These are phyloP conservation scores for Pleuronectes platessa DNA, from an alignment of 2,113 vertebrate genomes.

Conservation along the genomic window DNA sequence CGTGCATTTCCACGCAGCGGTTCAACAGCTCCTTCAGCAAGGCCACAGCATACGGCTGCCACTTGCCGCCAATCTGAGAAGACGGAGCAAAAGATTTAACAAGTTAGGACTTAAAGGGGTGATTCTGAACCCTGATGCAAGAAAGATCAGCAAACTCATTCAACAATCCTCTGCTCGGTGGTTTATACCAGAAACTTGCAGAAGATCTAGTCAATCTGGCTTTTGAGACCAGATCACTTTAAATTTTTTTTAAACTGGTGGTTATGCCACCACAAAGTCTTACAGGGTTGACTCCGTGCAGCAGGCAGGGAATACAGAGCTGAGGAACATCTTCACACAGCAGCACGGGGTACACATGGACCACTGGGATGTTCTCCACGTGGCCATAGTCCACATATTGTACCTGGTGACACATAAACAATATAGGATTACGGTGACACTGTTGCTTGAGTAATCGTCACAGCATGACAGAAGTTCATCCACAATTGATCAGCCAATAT, in stretches of 20 bases:
- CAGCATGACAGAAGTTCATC: no score
- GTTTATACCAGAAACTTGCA: no score
- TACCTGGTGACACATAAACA: slow-evolving; percentile 76
- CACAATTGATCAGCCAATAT: no score
- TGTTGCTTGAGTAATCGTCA: no score
- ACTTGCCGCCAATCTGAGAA: slow-evolving; percentile 84
- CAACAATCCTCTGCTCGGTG: not conserved
- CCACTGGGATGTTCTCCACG: slow-evolving; percentile 89
- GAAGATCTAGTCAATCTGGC: no score
- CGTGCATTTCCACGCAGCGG: slow-evolving; percentile 85
- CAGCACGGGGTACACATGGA: slow-evolving; percentile 89
- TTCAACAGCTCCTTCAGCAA: slow-evolving; percentile 87
- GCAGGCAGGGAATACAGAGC: slow-evolving; percentile 90
- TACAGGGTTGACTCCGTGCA: slow-evolving; percentile 86
- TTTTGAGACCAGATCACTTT: no score
- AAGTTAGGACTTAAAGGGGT: not conserved
- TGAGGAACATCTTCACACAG: slow-evolving; percentile 86
- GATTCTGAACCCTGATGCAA: not conserved
- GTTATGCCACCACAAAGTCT: not conserved
- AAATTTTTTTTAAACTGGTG: not conserved
- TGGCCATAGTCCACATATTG: slow-evolving; percentile 88
- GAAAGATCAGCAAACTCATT: not conserved
- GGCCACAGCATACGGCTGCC: slow-evolving; percentile 89
- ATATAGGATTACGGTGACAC: not conserved
- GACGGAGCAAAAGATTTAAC: not conserved